Base-by-base conservation (phyloP, 2,113 vertebrate genomes). In the Gopherus flavomarginatus region DNA sequence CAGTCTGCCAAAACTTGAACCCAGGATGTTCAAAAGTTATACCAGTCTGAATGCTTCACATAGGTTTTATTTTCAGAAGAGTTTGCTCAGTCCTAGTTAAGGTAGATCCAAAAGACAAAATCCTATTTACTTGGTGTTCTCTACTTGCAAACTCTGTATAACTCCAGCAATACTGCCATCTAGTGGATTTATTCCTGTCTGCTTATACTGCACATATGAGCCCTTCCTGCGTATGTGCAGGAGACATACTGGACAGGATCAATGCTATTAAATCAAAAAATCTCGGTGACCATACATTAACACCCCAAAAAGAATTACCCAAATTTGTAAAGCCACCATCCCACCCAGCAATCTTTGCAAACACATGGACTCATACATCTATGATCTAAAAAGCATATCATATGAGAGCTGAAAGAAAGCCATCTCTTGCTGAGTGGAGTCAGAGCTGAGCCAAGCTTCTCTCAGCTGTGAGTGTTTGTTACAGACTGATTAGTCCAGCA, bases 131-230 rank as follows among this genome's bases (percentile, higher is more conserved):
- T n/a, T 80, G 54, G 85, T 35, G 7, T 54, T 84, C 85, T 75
- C 59, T 62, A 79, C 8, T 83, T 50, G 14, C 65, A 75, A 1
- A 9, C 83, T 59, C 31, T 54, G 69, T 3, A 54, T 38, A 94
- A 65, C 62, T 81, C 52, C 31, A 79, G 82, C n/a, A 57, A 42
- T 0, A 0, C 85, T 81, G 62, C 14, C 78, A 27, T 54, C 52
- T 89, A 44, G 91, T 26, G 92, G 88, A 93, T 92, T 94, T 89
- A 93, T 87, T 82, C 17, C 69, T 93, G 65, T 11, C 59, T 90
- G 88, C 65, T 44, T 83, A 11, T 72, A 65, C 35, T 75, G 44
- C 86, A 29, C 12, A 59, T 13, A 11, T 24, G 5, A 57, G 27
- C 24, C 56, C 56, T 27, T 59, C 56, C 27, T 16, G 27, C 14